A percentile compares a stretch with the other conserved stretches of the same genome.
Conservation (phyloP, 2,888 invertebrate genomes). For the Dione vanillae region DNA sequence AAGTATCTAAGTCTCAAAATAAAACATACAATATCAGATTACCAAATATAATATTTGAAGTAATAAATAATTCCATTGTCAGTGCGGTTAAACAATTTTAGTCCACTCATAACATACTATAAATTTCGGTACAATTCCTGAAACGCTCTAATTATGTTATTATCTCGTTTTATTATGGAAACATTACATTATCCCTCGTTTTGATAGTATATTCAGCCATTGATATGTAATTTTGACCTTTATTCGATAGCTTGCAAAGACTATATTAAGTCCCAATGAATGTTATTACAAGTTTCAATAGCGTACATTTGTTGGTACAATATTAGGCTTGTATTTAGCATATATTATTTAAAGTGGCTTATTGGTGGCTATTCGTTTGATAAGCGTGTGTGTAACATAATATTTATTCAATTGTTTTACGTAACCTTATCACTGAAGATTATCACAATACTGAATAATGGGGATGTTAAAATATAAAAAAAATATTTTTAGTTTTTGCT, state of each 20-base stretch:
- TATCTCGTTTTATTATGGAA: slow-evolving; percentile 48
- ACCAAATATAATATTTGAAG: slow-evolving; percentile 26
- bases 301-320: slow-evolving; percentile 34
- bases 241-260: not conserved
- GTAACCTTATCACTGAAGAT: not conserved
- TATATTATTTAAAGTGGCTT: slow-evolving; percentile 45
- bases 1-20: not conserved
- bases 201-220: not conserved
- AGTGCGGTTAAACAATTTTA: slow-evolving; percentile 45
- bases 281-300: slow-evolving; percentile 29
- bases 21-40: not conserved
- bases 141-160: slow-evolving; percentile 46
- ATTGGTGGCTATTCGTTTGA: slow-evolving; percentile 44
- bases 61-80: slow-evolving; percentile 42
- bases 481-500: not conserved
- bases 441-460: not conserved
- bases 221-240: slow-evolving; percentile 16
- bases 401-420: slow-evolving; percentile 16
- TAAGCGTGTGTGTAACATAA: slow-evolving; percentile 33
- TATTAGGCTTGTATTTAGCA: slow-evolving; percentile 39
- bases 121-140: slow-evolving; percentile 37
- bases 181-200: slow-evolving; percentile 24
- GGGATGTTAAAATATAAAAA: not conserved
- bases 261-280: not conserved
- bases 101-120: slow-evolving; percentile 41